A percentile compares a stretch with the other conserved stretches of the same genome.
Conservation (phyloP, 2,888 invertebrate genomes). For the Nezara viridula region DNA sequence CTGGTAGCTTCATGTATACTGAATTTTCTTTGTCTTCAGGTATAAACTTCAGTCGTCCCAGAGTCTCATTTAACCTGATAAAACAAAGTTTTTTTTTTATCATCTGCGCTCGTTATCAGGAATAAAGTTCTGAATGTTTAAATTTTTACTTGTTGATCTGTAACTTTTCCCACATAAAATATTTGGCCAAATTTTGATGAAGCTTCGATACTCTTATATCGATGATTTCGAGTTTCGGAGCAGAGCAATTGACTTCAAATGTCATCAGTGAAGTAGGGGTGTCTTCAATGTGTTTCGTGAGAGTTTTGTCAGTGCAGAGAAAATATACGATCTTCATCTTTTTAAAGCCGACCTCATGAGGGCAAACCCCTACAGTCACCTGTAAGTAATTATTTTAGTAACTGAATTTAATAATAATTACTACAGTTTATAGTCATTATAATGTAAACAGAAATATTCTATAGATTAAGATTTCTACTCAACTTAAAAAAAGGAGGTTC, state of each 20-base stretch:
- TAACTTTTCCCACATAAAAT: constrained; percentile 28
- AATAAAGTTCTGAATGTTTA: neutral
- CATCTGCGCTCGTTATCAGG: neutral
- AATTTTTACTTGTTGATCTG: constrained; percentile 31
- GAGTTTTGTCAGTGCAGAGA: neutral
- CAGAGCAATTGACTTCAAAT: constrained; percentile 9
- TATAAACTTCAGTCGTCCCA: neutral
- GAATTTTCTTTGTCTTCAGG: neutral
- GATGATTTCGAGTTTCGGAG: neutral
- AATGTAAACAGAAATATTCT: accelerated
- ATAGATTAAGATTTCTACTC: no score
- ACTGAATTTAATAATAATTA: neutral
- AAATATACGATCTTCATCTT: neutral
- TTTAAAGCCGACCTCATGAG: constrained; percentile 27
- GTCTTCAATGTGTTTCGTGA: neutral
- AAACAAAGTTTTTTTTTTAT: neutral
- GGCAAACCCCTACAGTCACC: neutral
- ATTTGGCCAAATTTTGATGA: neutral
- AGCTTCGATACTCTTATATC: neutral
- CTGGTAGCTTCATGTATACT: constrained; percentile 40
- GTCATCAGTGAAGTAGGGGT: neutral
- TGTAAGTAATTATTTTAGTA: neutral
- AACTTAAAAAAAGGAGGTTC: no score
- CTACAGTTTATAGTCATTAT: neutral
- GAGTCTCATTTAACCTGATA: constrained; percentile 14